phyloP scores from a whole-genome alignment of 2,113 vertebrate species.

The Clarias batrachus region DNA sequence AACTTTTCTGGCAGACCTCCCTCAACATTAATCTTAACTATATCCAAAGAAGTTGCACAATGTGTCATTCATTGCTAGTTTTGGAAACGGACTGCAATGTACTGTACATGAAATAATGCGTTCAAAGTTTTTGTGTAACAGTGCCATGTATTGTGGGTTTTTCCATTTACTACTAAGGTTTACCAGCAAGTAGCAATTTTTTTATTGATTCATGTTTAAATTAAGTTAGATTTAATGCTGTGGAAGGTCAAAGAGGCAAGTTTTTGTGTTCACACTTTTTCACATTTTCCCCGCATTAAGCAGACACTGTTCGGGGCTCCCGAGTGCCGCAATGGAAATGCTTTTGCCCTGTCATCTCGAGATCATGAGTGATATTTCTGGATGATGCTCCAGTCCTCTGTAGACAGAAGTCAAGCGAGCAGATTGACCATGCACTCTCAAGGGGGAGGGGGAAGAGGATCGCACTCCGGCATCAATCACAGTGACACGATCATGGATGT shows the following conservation, averaged over 20 bases:
- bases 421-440: too few species aligned
- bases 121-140: not conserved
- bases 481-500: too few species aligned
- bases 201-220: not conserved
- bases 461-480: too few species aligned
- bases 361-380: too few species aligned
- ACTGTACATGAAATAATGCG: not conserved
- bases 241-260: not conserved
- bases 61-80: not conserved
- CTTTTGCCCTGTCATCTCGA: too few species aligned
- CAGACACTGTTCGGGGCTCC: too few species aligned
- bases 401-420: too few species aligned
- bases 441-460: too few species aligned
- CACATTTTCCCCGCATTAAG: not conserved
- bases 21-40: not conserved
- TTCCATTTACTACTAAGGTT: not conserved
- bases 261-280: not conserved
- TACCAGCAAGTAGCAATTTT: not conserved
- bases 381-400: too few species aligned
- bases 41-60: not conserved
- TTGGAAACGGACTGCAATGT: not conserved
- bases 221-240: not conserved
- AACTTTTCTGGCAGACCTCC: not conserved
- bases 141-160: not conserved
- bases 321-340: too few species aligned